A percentile compares a stretch with the other conserved stretches of the same genome.
These are phyloP conservation scores for Plebejus melissa DNA, from an alignment of 2,888 invertebrate species.

Conservation along the genomic window DNA sequence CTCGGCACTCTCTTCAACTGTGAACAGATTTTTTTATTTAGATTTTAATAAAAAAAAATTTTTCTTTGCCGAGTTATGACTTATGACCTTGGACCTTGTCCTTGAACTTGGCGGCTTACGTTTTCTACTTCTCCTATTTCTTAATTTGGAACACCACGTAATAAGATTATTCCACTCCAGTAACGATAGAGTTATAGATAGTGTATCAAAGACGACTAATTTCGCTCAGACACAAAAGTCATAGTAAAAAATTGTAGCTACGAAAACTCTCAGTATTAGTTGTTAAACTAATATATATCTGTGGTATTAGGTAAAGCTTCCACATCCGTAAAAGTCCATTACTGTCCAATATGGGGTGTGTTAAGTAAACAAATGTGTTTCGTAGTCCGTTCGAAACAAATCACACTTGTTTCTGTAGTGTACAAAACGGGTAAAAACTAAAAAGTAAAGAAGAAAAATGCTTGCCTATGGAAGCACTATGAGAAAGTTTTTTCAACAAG, in stretches of 20 bases:
- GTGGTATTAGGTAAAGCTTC: neutral
- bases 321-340: neutral
- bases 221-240: neutral
- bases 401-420: neutral
- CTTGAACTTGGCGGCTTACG: neutral
- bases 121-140: neutral
- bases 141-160: neutral
- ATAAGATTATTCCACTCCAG: neutral
- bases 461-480: too few relatives aligned
- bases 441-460: neutral
- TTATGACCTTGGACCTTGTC: neutral
- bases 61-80: neutral
- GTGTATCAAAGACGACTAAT: too few relatives aligned
- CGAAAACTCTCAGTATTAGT: too few relatives aligned
- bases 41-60: too few relatives aligned
- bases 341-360: neutral
- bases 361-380: slow-evolving; percentile 2
- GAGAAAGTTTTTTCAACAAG: too few relatives aligned
- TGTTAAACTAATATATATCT: neutral
- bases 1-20: too few relatives aligned
- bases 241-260: neutral
- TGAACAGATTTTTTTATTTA: too few relatives aligned
- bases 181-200: neutral
- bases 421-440: neutral
- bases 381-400: neutral